A percentile compares a stretch with the other conserved stretches of the same genome.
phyloP scores from a whole-genome alignment of 2,113 vertebrate genomes.

The Ciconia boyciana region DNA sequence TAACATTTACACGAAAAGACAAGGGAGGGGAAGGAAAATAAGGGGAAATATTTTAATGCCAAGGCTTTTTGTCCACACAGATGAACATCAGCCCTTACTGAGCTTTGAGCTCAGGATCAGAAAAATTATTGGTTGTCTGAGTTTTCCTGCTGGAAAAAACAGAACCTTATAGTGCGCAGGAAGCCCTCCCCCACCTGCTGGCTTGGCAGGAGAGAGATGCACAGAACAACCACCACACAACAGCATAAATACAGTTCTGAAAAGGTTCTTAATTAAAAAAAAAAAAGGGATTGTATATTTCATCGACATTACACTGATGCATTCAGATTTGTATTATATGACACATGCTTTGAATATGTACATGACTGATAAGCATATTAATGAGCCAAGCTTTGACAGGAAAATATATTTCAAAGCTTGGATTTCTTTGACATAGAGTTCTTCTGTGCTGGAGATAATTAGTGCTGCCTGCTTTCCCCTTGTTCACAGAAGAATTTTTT shows the following conservation, averaged over 20 bases:
- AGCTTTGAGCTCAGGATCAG: neutral
- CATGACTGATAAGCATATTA: neutral
- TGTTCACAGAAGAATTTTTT: neutral
- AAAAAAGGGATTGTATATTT: neutral
- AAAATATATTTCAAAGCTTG: neutral
- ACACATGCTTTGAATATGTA: slow-evolving; percentile 24
- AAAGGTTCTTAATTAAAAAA: neutral
- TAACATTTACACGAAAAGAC: neutral
- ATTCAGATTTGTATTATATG: neutral
- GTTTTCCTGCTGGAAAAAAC: neutral
- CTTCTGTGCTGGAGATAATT: neutral
- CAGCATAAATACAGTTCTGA: neutral
- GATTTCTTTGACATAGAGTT: slow-evolving; percentile 14
- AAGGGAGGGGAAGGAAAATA: neutral
- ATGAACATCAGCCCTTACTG: neutral
- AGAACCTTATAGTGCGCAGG: neutral
- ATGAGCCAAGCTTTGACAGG: neutral
- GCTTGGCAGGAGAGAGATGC: neutral
- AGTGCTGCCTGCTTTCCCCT: neutral
- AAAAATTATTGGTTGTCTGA: neutral
- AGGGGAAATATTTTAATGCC: neutral
- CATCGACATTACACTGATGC: neutral
- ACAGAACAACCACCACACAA: neutral
- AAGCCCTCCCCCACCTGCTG: neutral
- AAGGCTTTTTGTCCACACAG: neutral